Conservation (phyloP, 2,888 invertebrate genomes). For the Frankliniella intonsa region DNA sequence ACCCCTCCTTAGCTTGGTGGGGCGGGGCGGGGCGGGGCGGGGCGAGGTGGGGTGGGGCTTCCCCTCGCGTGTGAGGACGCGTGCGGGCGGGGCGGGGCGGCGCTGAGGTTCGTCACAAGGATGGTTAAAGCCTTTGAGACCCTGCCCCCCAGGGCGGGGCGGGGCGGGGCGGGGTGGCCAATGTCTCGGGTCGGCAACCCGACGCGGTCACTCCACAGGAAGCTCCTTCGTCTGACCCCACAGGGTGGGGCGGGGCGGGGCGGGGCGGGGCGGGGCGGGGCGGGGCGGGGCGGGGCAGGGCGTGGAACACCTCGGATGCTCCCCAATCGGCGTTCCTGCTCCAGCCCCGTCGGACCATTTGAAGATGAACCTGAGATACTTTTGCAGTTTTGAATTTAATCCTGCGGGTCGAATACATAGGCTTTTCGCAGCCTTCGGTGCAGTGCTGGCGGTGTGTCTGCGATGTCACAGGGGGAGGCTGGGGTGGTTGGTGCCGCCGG, state of each 20-base stretch:
- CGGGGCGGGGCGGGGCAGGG: not conserved
- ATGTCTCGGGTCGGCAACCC: not conserved
- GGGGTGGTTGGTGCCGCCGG: too few species aligned
- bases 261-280: not conserved
- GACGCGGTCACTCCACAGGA: too few species aligned
- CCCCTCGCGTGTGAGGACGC: not conserved
- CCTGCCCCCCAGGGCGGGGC: not conserved
- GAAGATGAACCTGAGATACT: too few species aligned
- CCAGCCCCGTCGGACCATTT: too few species aligned
- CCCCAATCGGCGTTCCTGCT: too few species aligned
- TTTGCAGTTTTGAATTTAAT: too few species aligned
- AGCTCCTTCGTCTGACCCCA: too few species aligned
- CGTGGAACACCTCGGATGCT: not conserved
- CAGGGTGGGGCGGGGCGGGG: not conserved
- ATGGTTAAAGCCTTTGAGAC: not conserved
- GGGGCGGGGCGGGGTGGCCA: not conserved
- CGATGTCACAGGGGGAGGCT: too few species aligned
- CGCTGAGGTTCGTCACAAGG: not conserved
- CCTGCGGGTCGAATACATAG: too few species aligned
- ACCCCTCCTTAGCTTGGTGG: not conserved
- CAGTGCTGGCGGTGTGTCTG: too few species aligned
- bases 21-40: not conserved
- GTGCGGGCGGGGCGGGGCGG: not conserved
- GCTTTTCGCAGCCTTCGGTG: too few species aligned
- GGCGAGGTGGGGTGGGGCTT: not conserved